Conservation (phyloP, 1,140 invertebrate species). For the Drosophila sproati region DNA sequence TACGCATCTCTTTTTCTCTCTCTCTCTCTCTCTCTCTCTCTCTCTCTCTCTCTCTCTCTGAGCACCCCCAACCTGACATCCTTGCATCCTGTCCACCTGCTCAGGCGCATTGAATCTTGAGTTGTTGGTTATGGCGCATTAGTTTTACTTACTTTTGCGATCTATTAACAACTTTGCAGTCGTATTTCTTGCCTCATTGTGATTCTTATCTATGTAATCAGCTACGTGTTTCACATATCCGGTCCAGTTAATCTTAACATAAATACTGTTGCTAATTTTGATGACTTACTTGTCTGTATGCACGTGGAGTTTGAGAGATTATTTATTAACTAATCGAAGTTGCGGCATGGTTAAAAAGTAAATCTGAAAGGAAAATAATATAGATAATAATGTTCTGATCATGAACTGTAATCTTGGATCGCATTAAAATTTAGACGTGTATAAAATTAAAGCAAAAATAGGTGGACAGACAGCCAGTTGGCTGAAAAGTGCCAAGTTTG, state of each 20-base stretch:
- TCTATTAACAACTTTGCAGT: constrained; percentile 46
- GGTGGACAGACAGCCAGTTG: neutral
- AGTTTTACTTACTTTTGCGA: constrained; percentile 9
- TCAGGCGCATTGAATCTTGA: constrained; percentile 54
- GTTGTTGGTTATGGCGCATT: constrained; percentile 65
- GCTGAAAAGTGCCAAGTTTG: constrained; percentile 24
- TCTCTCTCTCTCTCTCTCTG: neutral
- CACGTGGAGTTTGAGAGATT: neutral
- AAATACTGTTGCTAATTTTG: constrained; percentile 38
- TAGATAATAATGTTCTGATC: neutral
- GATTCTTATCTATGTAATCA: constrained; percentile 44
- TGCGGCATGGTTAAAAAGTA: no score
- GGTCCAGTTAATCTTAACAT: constrained; percentile 20
- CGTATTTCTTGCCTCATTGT: constrained; percentile 31
- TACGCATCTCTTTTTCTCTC: constrained; percentile 31
- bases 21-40: neutral
- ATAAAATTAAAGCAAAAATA: constrained; percentile 9
- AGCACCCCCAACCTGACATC: constrained; percentile 9
- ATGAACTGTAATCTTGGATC: neutral
- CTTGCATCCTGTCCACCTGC: constrained; percentile 39
- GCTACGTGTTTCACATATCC: constrained; percentile 26
- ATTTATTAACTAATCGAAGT: no score
- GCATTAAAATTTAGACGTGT: neutral
- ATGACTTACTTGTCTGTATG: constrained; percentile 10
- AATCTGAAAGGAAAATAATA: no score